phyloP scores from a whole-genome alignment of 2,113 vertebrate species.

The Oostethus manadensis region DNA sequence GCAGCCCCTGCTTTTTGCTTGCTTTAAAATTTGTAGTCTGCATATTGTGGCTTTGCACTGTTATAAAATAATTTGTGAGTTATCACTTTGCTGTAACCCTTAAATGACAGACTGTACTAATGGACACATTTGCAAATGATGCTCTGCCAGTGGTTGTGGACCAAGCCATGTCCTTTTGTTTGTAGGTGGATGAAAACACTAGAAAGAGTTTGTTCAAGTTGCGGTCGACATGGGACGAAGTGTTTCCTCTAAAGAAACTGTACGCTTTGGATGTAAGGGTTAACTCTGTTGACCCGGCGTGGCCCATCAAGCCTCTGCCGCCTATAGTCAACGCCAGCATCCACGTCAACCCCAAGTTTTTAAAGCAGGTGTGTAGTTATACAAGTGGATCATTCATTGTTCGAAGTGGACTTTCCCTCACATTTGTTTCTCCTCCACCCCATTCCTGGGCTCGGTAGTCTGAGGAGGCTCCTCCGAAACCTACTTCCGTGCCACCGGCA shows the following conservation, averaged over 20 bases:
- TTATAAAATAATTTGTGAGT: constrained; percentile 6
- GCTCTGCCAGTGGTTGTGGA: constrained; percentile 26
- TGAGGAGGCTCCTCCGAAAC: constrained; percentile 3
- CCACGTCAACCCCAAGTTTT: constrained; percentile 97
- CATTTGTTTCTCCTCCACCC: constrained; percentile 8
- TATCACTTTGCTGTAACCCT: too few species aligned
- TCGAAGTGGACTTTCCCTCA: not conserved
- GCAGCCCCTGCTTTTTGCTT: constrained; percentile 37
- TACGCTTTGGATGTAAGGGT: constrained; percentile 93
- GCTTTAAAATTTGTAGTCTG: constrained; percentile 30
- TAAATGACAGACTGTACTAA: not conserved
- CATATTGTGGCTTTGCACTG: constrained; percentile 24
- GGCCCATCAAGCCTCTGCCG: constrained; percentile 95
- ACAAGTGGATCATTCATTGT: not conserved
- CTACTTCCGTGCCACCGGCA: constrained; percentile 47
- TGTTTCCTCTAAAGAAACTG: constrained; percentile 95
- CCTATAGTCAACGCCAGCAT: constrained; percentile 96
- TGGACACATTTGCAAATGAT: not conserved
- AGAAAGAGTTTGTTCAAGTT: constrained; percentile 99
- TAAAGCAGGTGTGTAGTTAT: constrained; percentile 86
- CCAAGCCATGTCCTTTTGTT: constrained; percentile 84
- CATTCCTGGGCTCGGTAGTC: constrained; percentile 1
- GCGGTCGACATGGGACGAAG: constrained; percentile 97
- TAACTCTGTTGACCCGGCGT: constrained; percentile 93
- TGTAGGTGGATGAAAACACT: constrained; percentile 98